Evolutionary conservation across 2,888 invertebrate genomes (phyloP).

Genomic region (Hesperia comma): DNA sequence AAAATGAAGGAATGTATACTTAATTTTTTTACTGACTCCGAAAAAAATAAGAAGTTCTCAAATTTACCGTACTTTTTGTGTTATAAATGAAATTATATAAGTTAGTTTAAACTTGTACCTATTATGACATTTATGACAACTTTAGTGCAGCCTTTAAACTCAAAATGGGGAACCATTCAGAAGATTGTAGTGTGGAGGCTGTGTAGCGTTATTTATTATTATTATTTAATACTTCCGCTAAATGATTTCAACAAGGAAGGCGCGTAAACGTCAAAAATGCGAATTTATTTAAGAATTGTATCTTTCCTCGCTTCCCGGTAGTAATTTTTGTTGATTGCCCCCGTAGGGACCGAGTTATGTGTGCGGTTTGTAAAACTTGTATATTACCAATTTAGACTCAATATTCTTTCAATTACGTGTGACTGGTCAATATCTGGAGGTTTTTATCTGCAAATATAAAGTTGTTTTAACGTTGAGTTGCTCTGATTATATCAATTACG

Average conservation of each 20-base stretch:
- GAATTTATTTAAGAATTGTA: conserved; percentile 26
- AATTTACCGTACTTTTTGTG: too few relatives aligned
- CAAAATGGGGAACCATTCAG: too few relatives aligned
- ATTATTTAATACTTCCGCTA: not conserved
- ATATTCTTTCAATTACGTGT: conserved; percentile 3
- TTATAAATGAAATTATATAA: too few relatives aligned
- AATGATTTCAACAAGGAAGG: conserved; percentile 1
- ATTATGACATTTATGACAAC: too few relatives aligned
- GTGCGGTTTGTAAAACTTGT: conserved; percentile 10
- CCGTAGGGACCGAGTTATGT: conserved; percentile 46
- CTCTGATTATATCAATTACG: conserved; percentile 63
- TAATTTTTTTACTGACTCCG: too few relatives aligned
- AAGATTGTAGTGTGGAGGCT: too few relatives aligned
- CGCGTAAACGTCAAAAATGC: conserved; percentile 36
- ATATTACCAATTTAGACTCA: not conserved
- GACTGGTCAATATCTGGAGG: not conserved
- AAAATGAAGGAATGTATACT: too few relatives aligned
- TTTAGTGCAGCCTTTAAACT: too few relatives aligned
- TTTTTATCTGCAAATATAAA: not conserved
- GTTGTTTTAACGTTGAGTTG: conserved; percentile 48
- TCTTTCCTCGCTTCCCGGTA: conserved; percentile 56
- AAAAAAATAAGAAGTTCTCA: too few relatives aligned
- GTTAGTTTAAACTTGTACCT: too few relatives aligned
- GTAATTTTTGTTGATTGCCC: conserved; percentile 55
- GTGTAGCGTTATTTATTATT: too few relatives aligned